Evolutionary conservation across 2,797 vertebrate species (phyloP), one percentile per base, ranked within the genome.

Genomic region (Semotilus atromaculatus): DNA sequence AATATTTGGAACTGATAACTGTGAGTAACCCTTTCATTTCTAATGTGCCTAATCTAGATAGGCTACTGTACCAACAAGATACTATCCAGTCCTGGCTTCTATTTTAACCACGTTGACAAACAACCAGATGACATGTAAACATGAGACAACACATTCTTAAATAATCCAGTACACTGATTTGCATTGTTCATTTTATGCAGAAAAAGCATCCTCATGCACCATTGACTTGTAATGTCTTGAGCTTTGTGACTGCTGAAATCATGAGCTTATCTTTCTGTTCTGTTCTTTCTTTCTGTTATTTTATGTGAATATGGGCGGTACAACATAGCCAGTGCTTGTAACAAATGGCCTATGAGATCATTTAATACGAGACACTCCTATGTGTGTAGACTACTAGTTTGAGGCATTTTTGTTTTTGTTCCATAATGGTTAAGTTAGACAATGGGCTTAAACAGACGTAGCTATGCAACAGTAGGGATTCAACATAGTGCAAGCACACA

Each of bases 401-500:
- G 18, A 21, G 10, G 10, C 26, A 23, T 31, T 43, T 40, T 11
- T 55, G 48, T n/a, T 55, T 71, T 81, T 43, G 9, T 64, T 64
- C 29, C 21, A 14, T 36, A 75, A 75, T 14, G n/a, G n/a, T 2
- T 6, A 11, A 66, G 31, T 68, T 36, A 68, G 14, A 80, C 79
- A 80, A 40, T 53, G 14, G 43, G 60, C 18, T 36, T 67, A 51
- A 34, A 31, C 58, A 48, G 34, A 36, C 5, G 10, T 31, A 43
- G 45, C 58, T 43, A 66, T 7, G 38, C 58, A 40, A 78, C 55
- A 29, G 55, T 40, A 58, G 34, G 51, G 74, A 60, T 79, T 79
- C 60, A 29, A 67, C 34, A 40, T 40, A 71, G 21, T 10, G 21
- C 0, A 62, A 62, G 11, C 40, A 73, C 45, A 58, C 38, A 66